Conservation (phyloP, 1,140 invertebrate genomes). For the Brachionus calyciflorus region DNA sequence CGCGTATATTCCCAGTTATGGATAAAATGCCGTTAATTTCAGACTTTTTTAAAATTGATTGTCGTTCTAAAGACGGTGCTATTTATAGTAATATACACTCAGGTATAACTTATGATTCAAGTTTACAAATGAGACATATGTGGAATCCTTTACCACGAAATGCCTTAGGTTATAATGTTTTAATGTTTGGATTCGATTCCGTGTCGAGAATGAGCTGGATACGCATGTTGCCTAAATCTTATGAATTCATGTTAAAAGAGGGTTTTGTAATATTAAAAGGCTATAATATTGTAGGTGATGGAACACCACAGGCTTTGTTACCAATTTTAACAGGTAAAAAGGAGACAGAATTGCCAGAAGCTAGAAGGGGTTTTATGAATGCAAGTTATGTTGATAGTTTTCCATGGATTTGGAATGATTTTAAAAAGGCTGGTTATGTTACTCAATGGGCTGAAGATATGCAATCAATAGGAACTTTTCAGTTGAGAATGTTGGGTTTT, state of each 20-base stretch:
- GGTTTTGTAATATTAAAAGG: conserved; percentile 31
- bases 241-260: conserved; percentile 70
- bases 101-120: conserved; percentile 51
- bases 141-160: conserved; percentile 64
- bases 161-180: conserved; percentile 69
- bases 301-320: conserved; percentile 48
- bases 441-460: conserved; percentile 82
- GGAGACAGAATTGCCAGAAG: conserved; percentile 80
- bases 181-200: conserved; percentile 88
- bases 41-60: conserved; percentile 55
- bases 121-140: conserved; percentile 56
- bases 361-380: conserved; percentile 71
- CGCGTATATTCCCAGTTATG: conserved; percentile 35
- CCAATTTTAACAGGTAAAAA: conserved; percentile 81
- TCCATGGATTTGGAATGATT: conserved; percentile 65
- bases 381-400: conserved; percentile 70
- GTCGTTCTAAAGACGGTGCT: conserved; percentile 50
- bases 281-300: conserved; percentile 50
- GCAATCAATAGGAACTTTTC: conserved; percentile 79
- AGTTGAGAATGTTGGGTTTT: conserved; percentile 85
- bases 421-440: conserved; percentile 66
- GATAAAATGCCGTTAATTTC: conserved; percentile 50
- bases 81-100: conserved; percentile 55
- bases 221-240: conserved; percentile 76
- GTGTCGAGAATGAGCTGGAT: conserved; percentile 80